Evolutionary conservation across 1,140 invertebrate genomes (phyloP), one percentile per base, ranked within the genome.

Genomic region (Hormaphis cornu): DNA sequence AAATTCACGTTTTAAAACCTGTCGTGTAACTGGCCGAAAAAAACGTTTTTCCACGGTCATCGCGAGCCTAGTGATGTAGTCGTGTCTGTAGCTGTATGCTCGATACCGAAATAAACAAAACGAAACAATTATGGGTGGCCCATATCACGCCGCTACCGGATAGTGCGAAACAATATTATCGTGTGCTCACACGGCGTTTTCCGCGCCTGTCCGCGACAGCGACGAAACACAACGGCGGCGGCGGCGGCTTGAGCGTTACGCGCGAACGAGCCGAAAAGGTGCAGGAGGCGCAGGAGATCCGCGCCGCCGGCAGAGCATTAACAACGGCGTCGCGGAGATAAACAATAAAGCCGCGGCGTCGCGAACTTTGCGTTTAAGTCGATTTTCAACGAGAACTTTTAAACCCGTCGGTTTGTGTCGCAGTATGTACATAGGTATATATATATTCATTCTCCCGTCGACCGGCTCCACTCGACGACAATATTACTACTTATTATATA

Each of bases 341-440:
- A 66, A 66, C 61, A 66, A 66, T 66, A 66, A 66, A 66, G 61
- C 61, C 61, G 44, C n/a, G n/a, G 61, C 26, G 12, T 30, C 42
- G 61, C 33, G 61, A 66, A 66, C 61, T 66, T 66, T 66, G 61
- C 44, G 61, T 48, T 66, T 48, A 66, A 66, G 61, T 66, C 61
- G 61, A 66, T 66, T 66, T 66, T 66, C 48, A 66, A 66, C 61
- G 61, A 30, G 61, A 66, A 66, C 61, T 66, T 66, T 66, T 66
- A 50, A 50, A 48, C 58, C 58, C 35, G 22, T 14, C 53, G 30
- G 5, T 46, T 46, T n/a, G n/a, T n/a, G n/a, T n/a, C n/a, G n/a
- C n/a, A n/a, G n/a, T n/a, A n/a, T n/a, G n/a, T n/a, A n/a, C n/a
- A n/a, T n/a, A n/a, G n/a, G n/a, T n/a, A n/a, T n/a, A n/a, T n/a